These are phyloP conservation scores for Trachelipus rathkii DNA, from an alignment of 1,140 invertebrate species.

Conservation along the genomic window DNA sequence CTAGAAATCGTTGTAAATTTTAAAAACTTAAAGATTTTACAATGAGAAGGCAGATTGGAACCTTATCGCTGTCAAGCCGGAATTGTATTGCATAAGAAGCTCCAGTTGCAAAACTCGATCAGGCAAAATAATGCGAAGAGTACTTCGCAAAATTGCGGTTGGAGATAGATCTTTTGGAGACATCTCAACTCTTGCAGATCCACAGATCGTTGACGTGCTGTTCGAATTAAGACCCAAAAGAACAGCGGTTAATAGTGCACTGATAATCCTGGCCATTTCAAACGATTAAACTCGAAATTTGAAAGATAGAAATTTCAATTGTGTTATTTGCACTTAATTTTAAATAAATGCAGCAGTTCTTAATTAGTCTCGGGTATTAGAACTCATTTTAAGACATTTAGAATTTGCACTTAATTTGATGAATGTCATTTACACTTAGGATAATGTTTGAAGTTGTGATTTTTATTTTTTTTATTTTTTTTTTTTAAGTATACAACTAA, in stretches of 20 bases:
- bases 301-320: neutral
- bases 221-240: slow-evolving; percentile 49
- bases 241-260: neutral
- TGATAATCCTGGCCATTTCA: neutral
- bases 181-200: slow-evolving; percentile 69
- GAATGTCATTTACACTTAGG: neutral
- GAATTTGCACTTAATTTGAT: neutral
- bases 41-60: slow-evolving; percentile 88
- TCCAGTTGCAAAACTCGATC: slow-evolving; percentile 90
- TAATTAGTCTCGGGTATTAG: neutral
- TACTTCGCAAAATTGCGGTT: slow-evolving; percentile 86
- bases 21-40: slow-evolving; percentile 47
- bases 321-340: neutral
- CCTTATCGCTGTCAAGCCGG: slow-evolving; percentile 94
- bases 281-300: no score
- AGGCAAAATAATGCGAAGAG: slow-evolving; percentile 95
- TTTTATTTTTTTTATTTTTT: no score
- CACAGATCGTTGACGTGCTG: slow-evolving; percentile 54
- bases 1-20: no score
- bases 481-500: no score
- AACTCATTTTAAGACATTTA: neutral
- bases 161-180: slow-evolving; percentile 87
- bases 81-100: slow-evolving; percentile 90
- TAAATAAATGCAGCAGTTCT: neutral
- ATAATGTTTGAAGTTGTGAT: neutral